Evolutionary conservation across 2,888 invertebrate genomes (phyloP).

Genomic region (Crocallis elinguaria): DNA sequence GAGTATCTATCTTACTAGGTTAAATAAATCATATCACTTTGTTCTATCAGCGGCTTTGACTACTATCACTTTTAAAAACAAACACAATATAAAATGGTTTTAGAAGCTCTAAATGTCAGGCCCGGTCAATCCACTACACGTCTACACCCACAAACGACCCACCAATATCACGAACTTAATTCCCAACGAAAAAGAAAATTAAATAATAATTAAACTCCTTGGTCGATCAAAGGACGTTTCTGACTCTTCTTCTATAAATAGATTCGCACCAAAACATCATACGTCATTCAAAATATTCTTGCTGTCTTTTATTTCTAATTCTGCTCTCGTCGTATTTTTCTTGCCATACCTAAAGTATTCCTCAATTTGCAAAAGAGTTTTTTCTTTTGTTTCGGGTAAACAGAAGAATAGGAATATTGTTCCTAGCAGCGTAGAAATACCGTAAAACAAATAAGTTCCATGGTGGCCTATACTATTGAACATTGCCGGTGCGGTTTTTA

Average conservation of each 20-base stretch:
- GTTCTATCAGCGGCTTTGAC: constrained; percentile 18
- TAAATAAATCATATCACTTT: constrained; percentile 40
- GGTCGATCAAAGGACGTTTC: constrained; percentile 14
- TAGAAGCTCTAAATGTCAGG: constrained; percentile 6
- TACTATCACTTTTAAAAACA: constrained; percentile 5
- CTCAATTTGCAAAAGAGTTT: constrained; percentile 88
- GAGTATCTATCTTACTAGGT: constrained; percentile 44
- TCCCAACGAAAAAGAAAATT: constrained; percentile 1
- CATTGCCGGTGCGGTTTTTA: constrained; percentile 87
- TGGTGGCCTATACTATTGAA: constrained; percentile 82
- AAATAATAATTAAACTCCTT: neutral
- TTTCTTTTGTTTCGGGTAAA: constrained; percentile 89
- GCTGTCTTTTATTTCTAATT: constrained; percentile 40
- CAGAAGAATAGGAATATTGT: constrained; percentile 85
- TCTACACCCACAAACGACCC: too few relatives aligned
- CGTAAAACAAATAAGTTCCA: constrained; percentile 87
- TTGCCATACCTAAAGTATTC: constrained; percentile 77
- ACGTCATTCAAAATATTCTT: constrained; percentile 37
- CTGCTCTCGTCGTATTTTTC: constrained; percentile 36
- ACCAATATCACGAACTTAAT: neutral
- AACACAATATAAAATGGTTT: neutral
- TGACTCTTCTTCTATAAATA: neutral
- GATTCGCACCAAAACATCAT: neutral
- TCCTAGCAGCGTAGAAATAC: constrained; percentile 84
- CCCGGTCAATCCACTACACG: constrained; percentile 8